These are phyloP conservation scores for Chromobotia macracanthus DNA, from an alignment of 2,797 vertebrate genomes.

Conservation along the genomic window DNA sequence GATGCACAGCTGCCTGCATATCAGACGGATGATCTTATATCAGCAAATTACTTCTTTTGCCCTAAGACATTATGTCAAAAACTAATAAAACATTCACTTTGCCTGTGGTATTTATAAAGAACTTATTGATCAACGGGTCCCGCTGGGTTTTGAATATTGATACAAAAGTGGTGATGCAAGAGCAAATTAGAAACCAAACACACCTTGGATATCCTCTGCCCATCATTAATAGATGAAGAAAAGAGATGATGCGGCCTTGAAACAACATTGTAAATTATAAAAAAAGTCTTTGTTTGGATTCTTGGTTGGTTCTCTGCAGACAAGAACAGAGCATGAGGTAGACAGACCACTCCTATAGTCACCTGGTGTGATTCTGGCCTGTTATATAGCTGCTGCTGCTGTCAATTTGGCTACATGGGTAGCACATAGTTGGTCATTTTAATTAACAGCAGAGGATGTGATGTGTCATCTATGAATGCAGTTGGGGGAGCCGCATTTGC, in stretches of 20 bases:
- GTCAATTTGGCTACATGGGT: slow-evolving; percentile 41
- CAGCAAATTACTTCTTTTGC: slow-evolving; percentile 38
- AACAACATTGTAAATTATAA: slow-evolving; percentile 29
- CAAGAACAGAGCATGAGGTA: slow-evolving; percentile 2
- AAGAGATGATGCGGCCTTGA: slow-evolving; percentile 33
- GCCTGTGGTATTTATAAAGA: slow-evolving; percentile 51
- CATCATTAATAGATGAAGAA: slow-evolving; percentile 51
- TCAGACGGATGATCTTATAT: slow-evolving; percentile 23
- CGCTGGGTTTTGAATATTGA: slow-evolving; percentile 56
- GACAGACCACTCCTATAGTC: neutral
- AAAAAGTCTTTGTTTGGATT: slow-evolving; percentile 11
- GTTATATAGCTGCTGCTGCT: slow-evolving; percentile 60
- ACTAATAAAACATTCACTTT: slow-evolving; percentile 58
- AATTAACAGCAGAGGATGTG: slow-evolving; percentile 70
- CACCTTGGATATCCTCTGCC: slow-evolving; percentile 45
- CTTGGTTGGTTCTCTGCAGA: slow-evolving; percentile 8
- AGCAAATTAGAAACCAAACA: slow-evolving; percentile 56
- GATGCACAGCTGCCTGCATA: neutral
- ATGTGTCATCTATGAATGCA: slow-evolving; percentile 64
- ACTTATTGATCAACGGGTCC: slow-evolving; percentile 53
- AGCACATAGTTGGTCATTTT: slow-evolving; percentile 70
- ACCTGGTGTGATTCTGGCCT: slow-evolving; percentile 28
- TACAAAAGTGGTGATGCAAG: slow-evolving; percentile 42
- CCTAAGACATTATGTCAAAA: slow-evolving; percentile 41
- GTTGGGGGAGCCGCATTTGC: slow-evolving; percentile 64